A percentile compares a stretch with the other conserved stretches of the same genome.
phyloP scores from a whole-genome alignment of 64 coral and sea anemone genomes.

The Anthopleura sola region DNA sequence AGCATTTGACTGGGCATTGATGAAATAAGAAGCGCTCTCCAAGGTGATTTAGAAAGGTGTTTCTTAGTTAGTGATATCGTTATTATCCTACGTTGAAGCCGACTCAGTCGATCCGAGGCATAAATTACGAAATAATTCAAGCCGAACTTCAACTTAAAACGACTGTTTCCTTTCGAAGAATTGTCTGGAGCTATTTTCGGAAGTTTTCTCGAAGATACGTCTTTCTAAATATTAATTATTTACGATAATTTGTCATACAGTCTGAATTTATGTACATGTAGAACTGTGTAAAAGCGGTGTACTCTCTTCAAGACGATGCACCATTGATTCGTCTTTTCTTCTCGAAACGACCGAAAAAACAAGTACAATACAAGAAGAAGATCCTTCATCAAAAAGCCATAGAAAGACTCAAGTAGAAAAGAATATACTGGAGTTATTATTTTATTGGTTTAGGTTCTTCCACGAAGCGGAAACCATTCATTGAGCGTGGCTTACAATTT shows the following conservation, averaged over 20 bases:
- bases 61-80: not conserved
- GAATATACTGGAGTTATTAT: not conserved
- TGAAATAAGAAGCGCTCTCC: conserved; percentile 1
- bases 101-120: not conserved
- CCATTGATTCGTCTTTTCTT: not conserved
- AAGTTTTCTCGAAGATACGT: not conserved
- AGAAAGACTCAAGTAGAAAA: not conserved
- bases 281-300: not conserved
- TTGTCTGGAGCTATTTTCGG: not conserved
- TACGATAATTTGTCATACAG: conserved; percentile 11
- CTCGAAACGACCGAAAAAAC: not conserved
- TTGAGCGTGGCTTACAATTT: not conserved
- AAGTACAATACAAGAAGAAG: not conserved
- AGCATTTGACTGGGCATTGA: not conserved
- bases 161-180: not conserved
- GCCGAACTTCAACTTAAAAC: not conserved
- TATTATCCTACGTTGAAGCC: not conserved
- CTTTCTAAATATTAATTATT: conserved; percentile 14
- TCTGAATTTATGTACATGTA: too few relatives aligned
- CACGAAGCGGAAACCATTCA: conserved; percentile 8
- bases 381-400: not conserved
- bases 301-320: not conserved
- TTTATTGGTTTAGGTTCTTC: not conserved
- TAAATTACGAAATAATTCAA: not conserved
- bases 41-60: not conserved